phyloP scores from a whole-genome alignment of 2,113 vertebrate species.

The Esox niger region DNA sequence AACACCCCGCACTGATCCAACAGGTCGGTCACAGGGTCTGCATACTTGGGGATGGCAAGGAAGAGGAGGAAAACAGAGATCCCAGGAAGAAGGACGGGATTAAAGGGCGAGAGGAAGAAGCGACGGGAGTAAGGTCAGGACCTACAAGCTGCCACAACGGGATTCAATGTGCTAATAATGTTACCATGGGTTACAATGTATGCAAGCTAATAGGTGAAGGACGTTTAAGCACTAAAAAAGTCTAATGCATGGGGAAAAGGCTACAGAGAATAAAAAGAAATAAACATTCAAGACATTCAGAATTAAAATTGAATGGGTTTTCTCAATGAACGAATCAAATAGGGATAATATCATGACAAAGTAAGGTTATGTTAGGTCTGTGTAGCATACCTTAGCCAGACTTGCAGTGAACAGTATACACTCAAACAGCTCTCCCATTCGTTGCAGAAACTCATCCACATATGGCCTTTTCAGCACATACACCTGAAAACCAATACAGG shows the following conservation, averaged over 20 bases:
- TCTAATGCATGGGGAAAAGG: not conserved
- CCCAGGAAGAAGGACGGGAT: constrained; percentile 1
- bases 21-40: constrained; percentile 86
- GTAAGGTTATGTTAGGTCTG: constrained; percentile 18
- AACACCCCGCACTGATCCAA: constrained; percentile 82
- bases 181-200: too few relatives aligned
- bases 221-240: not conserved
- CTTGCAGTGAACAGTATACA: constrained; percentile 91
- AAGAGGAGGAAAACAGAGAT: not conserved
- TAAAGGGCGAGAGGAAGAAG: not conserved
- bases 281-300: too few relatives aligned
- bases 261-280: not conserved
- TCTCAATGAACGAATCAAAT: not conserved
- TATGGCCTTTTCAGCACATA: constrained; percentile 91
- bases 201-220: not conserved
- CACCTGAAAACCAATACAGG: constrained; percentile 65
- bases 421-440: constrained; percentile 89
- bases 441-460: constrained; percentile 84
- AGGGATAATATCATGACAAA: not conserved
- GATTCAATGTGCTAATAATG: not conserved
- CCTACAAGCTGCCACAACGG: not conserved
- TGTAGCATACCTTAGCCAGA: constrained; percentile 80
- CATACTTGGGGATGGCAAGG: constrained; percentile 71
- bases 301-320: not conserved
- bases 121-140: not conserved